Evolutionary conservation across 2,888 invertebrate genomes (phyloP).

Genomic region (Spodoptera picta): DNA sequence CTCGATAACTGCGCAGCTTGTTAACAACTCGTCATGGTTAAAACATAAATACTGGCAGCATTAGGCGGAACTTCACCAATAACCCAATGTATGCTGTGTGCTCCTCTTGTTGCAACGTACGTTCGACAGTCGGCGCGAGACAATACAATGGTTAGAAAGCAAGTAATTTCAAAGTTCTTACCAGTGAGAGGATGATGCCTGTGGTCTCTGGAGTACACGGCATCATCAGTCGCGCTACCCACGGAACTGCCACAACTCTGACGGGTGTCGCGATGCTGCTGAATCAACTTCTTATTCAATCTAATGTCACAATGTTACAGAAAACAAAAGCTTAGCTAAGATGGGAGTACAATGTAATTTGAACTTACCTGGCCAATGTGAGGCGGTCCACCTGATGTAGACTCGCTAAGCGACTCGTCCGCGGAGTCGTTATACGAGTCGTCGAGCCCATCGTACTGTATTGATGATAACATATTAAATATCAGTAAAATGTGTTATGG

Average conservation of each 20-base stretch:
- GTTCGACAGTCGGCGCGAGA: conserved; percentile 23
- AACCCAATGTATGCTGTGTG: neutral
- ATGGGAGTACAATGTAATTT: neutral
- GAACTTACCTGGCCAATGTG: conserved; percentile 76
- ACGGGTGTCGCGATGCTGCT: conserved; percentile 77
- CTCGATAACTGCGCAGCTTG: conserved; percentile 38
- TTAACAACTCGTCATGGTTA: conserved; percentile 50
- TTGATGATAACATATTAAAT: conserved; percentile 12
- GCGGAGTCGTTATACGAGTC: conserved; percentile 91
- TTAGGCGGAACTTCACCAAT: conserved; percentile 22
- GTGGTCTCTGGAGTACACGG: conserved; percentile 79
- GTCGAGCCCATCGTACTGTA: conserved; percentile 92
- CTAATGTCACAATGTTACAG: neutral
- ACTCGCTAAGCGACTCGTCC: conserved; percentile 88
- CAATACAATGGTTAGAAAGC: conserved; percentile 40
- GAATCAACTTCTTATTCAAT: conserved; percentile 5
- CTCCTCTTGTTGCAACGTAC: conserved; percentile 27
- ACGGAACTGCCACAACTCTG: conserved; percentile 85
- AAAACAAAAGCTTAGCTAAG: neutral
- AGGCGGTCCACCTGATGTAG: conserved; percentile 87
- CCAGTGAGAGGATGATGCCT: conserved; percentile 81
- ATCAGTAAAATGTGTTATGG: conserved; percentile 67
- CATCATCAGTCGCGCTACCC: conserved; percentile 82
- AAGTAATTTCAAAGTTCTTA: conserved; percentile 50
- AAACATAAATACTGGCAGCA: conserved; percentile 35